Base-by-base conservation (phyloP, 1,140 invertebrate species). In the Heliconius himera region DNA sequence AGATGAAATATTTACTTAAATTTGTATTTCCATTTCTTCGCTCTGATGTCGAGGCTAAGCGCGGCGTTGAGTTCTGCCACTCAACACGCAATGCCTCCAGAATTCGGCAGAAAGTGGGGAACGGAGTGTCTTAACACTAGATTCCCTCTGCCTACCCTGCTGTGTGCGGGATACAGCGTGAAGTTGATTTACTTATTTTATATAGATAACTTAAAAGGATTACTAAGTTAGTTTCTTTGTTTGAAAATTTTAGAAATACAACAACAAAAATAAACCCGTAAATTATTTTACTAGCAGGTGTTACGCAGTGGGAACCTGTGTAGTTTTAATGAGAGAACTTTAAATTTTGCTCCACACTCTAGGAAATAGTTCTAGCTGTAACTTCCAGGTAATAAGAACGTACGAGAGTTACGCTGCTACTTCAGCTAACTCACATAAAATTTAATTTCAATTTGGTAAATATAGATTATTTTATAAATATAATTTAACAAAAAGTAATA, bases 291-390 rank as follows among this genome's bases (percentile, higher is more conserved):
- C 22, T 36, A 66, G 26, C 60, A 66, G 60, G 26, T 29, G 26
- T 60, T 60, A 60, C 56, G n/a, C 22, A 26, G 56, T 22, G 16
- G 13, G 3, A 16, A 60, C 22, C 56, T 60, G n/a, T 60, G 26
- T 6, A 66, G 60, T 66, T 66, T 66, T 66, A 66, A 66, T 66
- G 60, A 66, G 60, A 29, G 22, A 66, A 66, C 60, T 66, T 66
- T 29, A 66, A 66, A 66, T 66, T 66, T 66, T 66, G 11, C 26
- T 66, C 26, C 60, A 66, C 13, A 66, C 60, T 66, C 26, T 26
- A 13, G 4, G 26, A 66, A 66, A 66, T 66, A 66, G 60, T 66
- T 66, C 60, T 66, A 66, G 3, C 60, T 66, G 16, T 66, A 13
- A 66, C 60, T 29, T 66, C 22, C 22, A 66, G 26, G 26, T 66